A percentile compares a stretch with the other conserved stretches of the same genome.
phyloP scores from a whole-genome alignment of 2,797 vertebrate genomes.

The Lepilemur septentrionalis region DNA sequence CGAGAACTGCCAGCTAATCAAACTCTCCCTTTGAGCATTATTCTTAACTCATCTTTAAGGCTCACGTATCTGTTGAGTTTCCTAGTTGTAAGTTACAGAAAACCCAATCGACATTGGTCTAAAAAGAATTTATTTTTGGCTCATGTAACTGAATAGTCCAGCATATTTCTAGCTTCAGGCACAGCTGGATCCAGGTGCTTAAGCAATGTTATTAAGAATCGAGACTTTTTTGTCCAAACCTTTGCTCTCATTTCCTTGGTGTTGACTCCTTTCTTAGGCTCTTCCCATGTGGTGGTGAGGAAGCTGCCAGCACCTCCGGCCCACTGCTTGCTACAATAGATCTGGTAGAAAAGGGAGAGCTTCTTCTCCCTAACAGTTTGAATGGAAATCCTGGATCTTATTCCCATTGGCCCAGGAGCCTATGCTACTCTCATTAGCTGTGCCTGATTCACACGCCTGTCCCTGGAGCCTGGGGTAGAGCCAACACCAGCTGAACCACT shows the following conservation, averaged over 20 bases:
- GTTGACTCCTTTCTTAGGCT: background rate
- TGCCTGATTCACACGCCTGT: background rate
- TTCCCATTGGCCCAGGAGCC: background rate
- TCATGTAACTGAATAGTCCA: background rate
- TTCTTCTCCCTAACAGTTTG: background rate
- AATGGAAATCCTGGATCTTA: background rate
- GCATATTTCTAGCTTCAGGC: background rate
- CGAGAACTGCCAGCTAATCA: background rate
- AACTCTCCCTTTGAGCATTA: background rate
- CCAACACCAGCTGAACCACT: background rate
- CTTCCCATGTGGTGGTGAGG: background rate
- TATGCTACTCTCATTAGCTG: background rate
- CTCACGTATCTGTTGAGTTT: background rate
- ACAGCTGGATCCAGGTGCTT: conserved; percentile 33
- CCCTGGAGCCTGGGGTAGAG: background rate
- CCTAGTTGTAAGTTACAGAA: conserved; percentile 8
- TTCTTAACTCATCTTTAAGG: background rate
- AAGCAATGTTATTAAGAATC: background rate
- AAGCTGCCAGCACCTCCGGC: background rate
- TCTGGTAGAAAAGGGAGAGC: background rate
- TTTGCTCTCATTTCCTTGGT: background rate
- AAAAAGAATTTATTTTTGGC: background rate
- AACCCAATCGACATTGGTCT: background rate
- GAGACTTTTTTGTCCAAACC: background rate
- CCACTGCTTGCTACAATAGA: background rate